phyloP scores from a whole-genome alignment of 23 tunicate species.

The Oikopleura dioica region DNA sequence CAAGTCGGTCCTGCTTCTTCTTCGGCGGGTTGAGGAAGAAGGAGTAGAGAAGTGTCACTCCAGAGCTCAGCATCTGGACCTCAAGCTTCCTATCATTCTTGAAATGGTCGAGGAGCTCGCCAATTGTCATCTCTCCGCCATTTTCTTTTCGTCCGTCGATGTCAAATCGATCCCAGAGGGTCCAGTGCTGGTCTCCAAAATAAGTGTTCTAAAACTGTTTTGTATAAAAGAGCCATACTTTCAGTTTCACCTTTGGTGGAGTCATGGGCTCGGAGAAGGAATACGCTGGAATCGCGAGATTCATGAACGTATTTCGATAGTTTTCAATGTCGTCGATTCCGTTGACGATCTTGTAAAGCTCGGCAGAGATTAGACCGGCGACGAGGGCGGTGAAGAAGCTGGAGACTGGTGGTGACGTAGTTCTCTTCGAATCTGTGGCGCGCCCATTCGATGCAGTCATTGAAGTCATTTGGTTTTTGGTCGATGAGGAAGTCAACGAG shows the following conservation, averaged over 20 bases:
- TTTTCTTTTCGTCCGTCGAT: slow-evolving; percentile 42
- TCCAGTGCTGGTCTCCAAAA: slow-evolving; percentile 33
- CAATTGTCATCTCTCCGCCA: slow-evolving; percentile 78
- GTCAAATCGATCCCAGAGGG: slow-evolving; percentile 82
- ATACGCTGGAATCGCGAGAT: slow-evolving; percentile 86
- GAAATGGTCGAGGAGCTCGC: slow-evolving; percentile 58
- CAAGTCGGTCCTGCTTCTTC: slow-evolving; percentile 55
- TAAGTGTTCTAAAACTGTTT: not conserved
- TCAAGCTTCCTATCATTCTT: slow-evolving; percentile 58
- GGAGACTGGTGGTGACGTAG: slow-evolving; percentile 57
- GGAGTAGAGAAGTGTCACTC: slow-evolving; percentile 80
- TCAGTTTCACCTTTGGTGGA: slow-evolving; percentile 47
- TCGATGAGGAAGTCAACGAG: slow-evolving; percentile 31
- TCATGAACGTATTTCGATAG: slow-evolving; percentile 65
- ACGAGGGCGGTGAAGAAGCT: slow-evolving; percentile 70
- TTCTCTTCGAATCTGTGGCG: slow-evolving; percentile 54
- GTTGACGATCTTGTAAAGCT: slow-evolving; percentile 67
- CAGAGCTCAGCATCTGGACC: slow-evolving; percentile 68
- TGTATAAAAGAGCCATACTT: not conserved
- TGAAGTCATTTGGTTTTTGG: slow-evolving; percentile 31
- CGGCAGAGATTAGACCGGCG: slow-evolving; percentile 77
- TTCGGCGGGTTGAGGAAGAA: slow-evolving; percentile 56
- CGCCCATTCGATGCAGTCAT: slow-evolving; percentile 75
- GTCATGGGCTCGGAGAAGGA: slow-evolving; percentile 88
- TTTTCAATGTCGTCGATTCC: slow-evolving; percentile 55